Conservation (phyloP, 2,888 invertebrate genomes). For the Orchesellides sinensis region DNA sequence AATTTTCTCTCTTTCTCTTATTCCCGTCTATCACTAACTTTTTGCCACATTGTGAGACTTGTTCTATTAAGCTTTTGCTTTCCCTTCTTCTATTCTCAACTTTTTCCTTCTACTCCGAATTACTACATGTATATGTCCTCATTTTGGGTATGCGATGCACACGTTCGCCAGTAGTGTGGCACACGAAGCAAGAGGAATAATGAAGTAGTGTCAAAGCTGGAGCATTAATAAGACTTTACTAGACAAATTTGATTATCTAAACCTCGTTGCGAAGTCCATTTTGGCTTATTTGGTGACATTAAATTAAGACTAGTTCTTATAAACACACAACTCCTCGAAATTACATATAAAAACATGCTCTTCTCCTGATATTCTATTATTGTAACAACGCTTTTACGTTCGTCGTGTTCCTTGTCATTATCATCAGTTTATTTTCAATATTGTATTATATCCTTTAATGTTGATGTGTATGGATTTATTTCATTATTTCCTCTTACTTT, state of each 20-base stretch:
- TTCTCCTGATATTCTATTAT: background rate
- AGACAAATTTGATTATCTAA: constrained; percentile 64
- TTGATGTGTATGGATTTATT: background rate
- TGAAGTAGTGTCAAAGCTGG: constrained; percentile 43
- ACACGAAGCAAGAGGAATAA: background rate
- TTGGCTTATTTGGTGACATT: constrained; percentile 54
- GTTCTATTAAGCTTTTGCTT: constrained; percentile 1
- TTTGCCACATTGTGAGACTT: constrained; percentile 50
- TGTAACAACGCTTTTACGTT: too few relatives aligned
- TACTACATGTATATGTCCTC: too few relatives aligned
- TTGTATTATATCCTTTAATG: background rate
- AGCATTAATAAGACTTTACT: constrained; percentile 63
- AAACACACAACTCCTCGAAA: too few relatives aligned
- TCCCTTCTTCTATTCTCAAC: background rate
- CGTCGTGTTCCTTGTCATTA: background rate
- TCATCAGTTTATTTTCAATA: background rate
- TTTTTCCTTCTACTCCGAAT: background rate
- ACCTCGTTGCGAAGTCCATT: constrained; percentile 49
- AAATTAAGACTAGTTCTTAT: constrained; percentile 42
- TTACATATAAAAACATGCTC: background rate
- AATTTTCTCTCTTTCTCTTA: constrained; percentile 24
- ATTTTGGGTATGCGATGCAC: background rate
- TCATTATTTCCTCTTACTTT: background rate
- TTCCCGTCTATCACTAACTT: constrained; percentile 47
- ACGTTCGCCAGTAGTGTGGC: background rate